phyloP scores from a whole-genome alignment of 2,113 vertebrate genomes.

The Vidua chalybeata region DNA sequence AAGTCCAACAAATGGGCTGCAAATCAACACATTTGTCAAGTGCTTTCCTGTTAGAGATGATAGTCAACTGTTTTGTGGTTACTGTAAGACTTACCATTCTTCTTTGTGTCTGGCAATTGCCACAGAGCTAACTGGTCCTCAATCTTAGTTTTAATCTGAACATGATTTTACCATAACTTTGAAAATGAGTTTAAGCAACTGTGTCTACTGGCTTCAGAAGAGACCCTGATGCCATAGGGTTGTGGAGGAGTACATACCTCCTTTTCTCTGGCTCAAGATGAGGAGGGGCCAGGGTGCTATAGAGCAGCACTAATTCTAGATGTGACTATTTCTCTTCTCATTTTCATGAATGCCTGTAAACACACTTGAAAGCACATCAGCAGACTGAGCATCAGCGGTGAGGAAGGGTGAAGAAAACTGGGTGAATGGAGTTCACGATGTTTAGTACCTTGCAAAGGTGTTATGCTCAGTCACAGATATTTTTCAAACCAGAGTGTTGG shows the following conservation, averaged over 20 bases:
- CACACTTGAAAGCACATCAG: neutral
- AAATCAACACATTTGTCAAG: conserved; percentile 23
- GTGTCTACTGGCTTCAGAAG: neutral
- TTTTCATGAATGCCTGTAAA: neutral
- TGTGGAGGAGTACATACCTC: neutral
- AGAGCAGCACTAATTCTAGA: neutral
- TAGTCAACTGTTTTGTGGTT: conserved; percentile 29
- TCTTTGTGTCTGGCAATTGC: neutral
- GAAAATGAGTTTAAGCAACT: neutral
- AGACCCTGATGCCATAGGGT: neutral
- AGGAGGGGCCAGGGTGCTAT: neutral
- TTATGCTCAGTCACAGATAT: neutral
- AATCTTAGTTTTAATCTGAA: neutral
- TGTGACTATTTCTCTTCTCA: neutral
- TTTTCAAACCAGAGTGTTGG: neutral
- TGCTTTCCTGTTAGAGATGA: conserved; percentile 35
- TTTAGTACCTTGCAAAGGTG: neutral
- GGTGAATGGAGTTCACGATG: neutral
- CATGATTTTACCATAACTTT: neutral
- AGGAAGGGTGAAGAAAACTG: neutral
- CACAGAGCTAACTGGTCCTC: neutral
- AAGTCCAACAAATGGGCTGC: neutral
- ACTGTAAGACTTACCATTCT: neutral
- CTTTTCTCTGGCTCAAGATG: neutral
- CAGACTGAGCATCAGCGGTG: neutral